Conservation (phyloP, 2,113 vertebrate species). For the Cygnus buccinator region DNA sequence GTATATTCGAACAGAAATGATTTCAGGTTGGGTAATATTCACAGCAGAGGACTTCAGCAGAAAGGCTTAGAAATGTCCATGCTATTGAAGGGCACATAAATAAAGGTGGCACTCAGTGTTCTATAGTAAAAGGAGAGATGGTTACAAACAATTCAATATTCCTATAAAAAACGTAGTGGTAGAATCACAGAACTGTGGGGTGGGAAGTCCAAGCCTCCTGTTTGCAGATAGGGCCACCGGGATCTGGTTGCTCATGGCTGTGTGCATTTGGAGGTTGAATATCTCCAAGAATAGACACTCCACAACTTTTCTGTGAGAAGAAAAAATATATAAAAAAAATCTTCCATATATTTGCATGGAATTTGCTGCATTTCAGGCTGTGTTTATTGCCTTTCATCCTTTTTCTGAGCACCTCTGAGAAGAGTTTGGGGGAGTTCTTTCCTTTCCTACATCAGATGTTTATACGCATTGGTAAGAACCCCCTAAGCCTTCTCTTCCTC, state of each 20-base stretch:
- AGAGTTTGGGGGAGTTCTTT: neutral
- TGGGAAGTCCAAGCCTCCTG: neutral
- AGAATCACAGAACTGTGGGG: neutral
- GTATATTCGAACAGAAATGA: neutral
- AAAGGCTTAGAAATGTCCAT: neutral
- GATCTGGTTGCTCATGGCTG: neutral
- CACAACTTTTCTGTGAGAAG: neutral
- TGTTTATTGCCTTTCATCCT: fast-evolving
- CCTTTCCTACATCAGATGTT: neutral
- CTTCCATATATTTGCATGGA: fast-evolving
- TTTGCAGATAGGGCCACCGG: neutral
- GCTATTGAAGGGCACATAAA: neutral
- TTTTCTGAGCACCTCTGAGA: neutral
- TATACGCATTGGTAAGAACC: neutral
- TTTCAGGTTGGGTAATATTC: neutral
- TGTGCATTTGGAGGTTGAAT: neutral
- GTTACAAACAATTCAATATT: neutral
- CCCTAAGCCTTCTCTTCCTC: neutral
- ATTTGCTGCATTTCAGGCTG: neutral
- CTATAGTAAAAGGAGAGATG: neutral
- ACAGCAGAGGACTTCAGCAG: neutral
- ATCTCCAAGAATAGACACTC: neutral
- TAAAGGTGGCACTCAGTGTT: neutral
- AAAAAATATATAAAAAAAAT: neutral
- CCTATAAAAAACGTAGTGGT: neutral